These are phyloP conservation scores for Odobenus rosmarus DNA, from an alignment of 2,113 vertebrate genomes.

Conservation along the genomic window DNA sequence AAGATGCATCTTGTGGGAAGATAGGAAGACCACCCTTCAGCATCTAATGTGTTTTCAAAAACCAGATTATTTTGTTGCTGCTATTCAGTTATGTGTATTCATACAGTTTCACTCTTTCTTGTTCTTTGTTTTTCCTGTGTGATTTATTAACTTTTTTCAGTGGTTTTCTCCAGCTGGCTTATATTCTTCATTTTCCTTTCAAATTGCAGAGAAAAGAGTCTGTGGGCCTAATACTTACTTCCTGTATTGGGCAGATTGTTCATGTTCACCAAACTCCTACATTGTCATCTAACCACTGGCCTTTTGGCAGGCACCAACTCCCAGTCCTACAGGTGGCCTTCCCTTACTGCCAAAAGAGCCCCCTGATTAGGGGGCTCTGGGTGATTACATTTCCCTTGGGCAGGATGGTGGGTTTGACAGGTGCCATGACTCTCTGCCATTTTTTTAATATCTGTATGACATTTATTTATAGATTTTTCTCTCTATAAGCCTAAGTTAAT, in stretches of 20 bases:
- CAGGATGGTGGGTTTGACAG: not conserved
- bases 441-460: not conserved
- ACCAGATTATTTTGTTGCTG: not conserved
- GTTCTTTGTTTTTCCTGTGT: not conserved
- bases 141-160: not conserved
- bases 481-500: not conserved
- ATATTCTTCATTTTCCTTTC: not conserved
- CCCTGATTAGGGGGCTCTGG: not conserved
- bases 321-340: not conserved
- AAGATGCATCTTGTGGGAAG: not conserved
- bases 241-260: not conserved
- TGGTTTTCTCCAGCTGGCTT: not conserved
- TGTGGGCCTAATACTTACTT: not conserved
- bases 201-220: not conserved
- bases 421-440: not conserved
- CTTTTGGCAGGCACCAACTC: not conserved
- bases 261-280: not conserved
- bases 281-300: not conserved
- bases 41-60: not conserved
- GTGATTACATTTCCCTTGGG: not conserved
- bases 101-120: not conserved
- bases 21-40: not conserved
- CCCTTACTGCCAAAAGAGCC: not conserved
- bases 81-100: not conserved
- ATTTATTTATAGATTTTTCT: slow-evolving; percentile 3